Base-by-base conservation (phyloP, 2,113 vertebrate species). In the Axis porcinus region DNA sequence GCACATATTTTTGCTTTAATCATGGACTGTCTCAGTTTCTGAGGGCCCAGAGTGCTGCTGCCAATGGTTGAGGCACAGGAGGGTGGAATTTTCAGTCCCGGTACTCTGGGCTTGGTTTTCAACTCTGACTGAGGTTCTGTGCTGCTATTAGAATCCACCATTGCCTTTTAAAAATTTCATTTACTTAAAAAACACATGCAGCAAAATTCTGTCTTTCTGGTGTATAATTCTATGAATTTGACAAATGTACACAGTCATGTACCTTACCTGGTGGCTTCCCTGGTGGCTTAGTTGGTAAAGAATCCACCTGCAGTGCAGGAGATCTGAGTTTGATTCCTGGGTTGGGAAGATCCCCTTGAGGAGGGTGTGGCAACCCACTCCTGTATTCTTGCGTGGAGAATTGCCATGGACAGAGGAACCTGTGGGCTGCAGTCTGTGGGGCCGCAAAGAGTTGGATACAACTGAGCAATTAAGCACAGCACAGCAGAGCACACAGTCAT, bases 1-100 rank as follows among this genome's bases (percentile, higher is more conserved):
- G 98, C 95, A 96, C 94, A 97, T 97, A 97, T 89, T 98, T 97
- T 98, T 95, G 89, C 89, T 89, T 97, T 97, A 94, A 96, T 97
- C 96, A 55, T 50, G 89, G 76, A 92, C 83, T 12, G 89, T 97
- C 95, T 98, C 97, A 96, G 47, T 97, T 97, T 91, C 96, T 89
- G 36, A 91, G 67, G 82, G 60, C 3, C 86, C 84, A 15, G 50
- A 86, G 82, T 76, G 74, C 57, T 91, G 50, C 86, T 98, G 97
- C 97, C 97, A 97, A 81, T 50, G 79, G 86, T 89, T 95, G 70
- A 85, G 91, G 94, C 60, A 78, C 62, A 96, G 89, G 57, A 95
- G 33, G 67, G 33, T 57, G 55, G 91, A 95, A 60, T n/a, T 78
- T 88, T 88, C 30, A 90, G 85, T 54, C 76, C 7, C 5, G 60